These are phyloP conservation scores for Paramormyrops hopkinsi DNA, from an alignment of 2,797 vertebrate species.

Conservation along the genomic window DNA sequence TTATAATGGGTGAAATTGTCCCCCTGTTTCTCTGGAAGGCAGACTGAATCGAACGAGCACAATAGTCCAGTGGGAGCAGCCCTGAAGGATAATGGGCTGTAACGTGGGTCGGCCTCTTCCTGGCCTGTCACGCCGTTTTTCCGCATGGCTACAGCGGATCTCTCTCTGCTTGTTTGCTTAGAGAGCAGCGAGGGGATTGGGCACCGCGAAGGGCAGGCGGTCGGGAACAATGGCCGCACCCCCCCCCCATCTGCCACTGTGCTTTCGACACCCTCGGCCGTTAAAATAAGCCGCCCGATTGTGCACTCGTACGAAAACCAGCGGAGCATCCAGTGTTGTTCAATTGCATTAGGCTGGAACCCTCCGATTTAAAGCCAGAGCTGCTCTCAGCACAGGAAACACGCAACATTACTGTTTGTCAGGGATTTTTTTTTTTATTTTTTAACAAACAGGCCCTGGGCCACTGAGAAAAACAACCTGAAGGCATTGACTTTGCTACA, in stretches of 20 bases:
- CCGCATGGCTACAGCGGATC: neutral
- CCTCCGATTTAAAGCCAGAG: conserved; percentile 5
- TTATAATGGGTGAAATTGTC: conserved; percentile 9
- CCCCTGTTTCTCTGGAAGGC: neutral
- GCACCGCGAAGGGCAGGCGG: neutral
- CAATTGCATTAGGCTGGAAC: conserved; percentile 20
- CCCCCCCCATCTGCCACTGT: neutral
- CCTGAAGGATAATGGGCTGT: neutral
- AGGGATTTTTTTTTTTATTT: neutral
- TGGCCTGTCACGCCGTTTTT: neutral
- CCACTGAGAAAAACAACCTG: neutral
- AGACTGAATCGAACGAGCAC: neutral
- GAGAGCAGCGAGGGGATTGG: neutral
- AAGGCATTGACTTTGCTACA: neutral
- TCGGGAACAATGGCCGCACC: conserved; percentile 10
- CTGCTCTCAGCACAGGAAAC: neutral
- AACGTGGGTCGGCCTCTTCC: neutral
- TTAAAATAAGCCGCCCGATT: conserved; percentile 21
- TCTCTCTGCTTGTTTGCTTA: neutral
- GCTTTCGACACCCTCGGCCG: neutral
- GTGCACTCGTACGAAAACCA: conserved; percentile 3
- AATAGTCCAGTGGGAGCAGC: neutral
- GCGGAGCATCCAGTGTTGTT: conserved; percentile 17
- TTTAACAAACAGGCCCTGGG: neutral
- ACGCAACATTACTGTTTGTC: neutral